Evolutionary conservation across 2,113 vertebrate genomes (phyloP), one percentile per base, ranked within the genome.

Genomic region (Vimba vimba): DNA sequence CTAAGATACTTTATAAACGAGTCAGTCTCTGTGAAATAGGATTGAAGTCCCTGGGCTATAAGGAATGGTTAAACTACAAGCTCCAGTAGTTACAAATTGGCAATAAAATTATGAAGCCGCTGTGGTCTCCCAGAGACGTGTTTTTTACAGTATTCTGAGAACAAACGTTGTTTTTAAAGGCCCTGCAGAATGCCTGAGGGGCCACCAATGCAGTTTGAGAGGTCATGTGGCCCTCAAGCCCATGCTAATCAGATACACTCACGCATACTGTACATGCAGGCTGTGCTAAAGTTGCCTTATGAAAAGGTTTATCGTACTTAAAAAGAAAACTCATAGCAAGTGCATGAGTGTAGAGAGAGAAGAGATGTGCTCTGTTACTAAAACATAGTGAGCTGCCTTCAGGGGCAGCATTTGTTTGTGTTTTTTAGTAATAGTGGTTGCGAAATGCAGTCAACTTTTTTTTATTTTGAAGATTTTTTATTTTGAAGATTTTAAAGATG

Each of bases 61-160:
- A 60, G 47, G 4, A 30, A 47, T 7, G 15, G 21, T 78, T 88
- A 60, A 84, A 50, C 50, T 69, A 45, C 69, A 68, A 69, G 50
- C 52, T 74, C 66, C 21, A n/a, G 36, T 77, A 82, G 80, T 27
- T 85, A 36, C 59, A 81, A 74, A 82, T 88, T 74, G 82, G 12
- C 45, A 75, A 52, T 81, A 45, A 60, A 5, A 30, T 59, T 4
- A 81, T 87, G 60, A 81, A 87, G 47, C 45, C 52, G n/a, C 13
- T 10, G 8, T 47, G 13, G 39, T 64, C n/a, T 81, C n/a, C 57
- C n/a, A 82, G 25, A 15, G 71, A 55, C 11, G 11, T 77, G 19
- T 11, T 60, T 59, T 59, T 59, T 71, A 78, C 33, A 85, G 68
- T 59, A 82, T 64, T 79, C 55, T 84, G 68, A n/a, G 62, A n/a